Conservation (phyloP, 2,888 invertebrate species). For the Ennomos fuscantarius region DNA sequence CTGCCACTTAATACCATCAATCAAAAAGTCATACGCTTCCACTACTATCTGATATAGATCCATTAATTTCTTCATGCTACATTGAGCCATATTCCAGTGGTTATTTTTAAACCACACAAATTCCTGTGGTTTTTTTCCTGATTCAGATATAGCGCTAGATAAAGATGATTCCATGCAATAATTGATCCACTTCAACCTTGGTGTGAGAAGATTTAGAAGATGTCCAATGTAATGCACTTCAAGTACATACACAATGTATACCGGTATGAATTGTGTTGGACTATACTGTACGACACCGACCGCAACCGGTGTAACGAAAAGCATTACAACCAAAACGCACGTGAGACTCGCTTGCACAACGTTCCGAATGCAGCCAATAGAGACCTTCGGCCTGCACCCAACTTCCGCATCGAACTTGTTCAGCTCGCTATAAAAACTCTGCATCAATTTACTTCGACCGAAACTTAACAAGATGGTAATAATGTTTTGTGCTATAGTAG, state of each 20-base stretch:
- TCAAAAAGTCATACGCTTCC: conserved; percentile 58
- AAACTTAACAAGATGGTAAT: conserved; percentile 47
- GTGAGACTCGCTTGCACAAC: conserved; percentile 41
- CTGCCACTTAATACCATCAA: conserved; percentile 70
- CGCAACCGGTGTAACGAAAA: conserved; percentile 34
- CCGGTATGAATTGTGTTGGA: conserved; percentile 35
- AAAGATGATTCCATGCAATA: conserved; percentile 56
- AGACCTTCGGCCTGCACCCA: conserved; percentile 52
- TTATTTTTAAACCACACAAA: conserved; percentile 43
- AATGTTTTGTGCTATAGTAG: conserved; percentile 35
- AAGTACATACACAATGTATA: conserved; percentile 45
- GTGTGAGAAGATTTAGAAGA: conserved; percentile 55
- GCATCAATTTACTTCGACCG: conserved; percentile 48
- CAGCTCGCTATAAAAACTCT: conserved; percentile 52
- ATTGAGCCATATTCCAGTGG: conserved; percentile 40
- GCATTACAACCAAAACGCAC: conserved; percentile 33
- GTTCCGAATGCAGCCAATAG: conserved; percentile 49
- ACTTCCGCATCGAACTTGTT: conserved; percentile 57
- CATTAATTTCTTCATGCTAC: conserved; percentile 59
- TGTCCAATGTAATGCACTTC: conserved; percentile 63
- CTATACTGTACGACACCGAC: conserved; percentile 18
- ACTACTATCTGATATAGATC: conserved; percentile 61
- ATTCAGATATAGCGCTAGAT: conserved; percentile 39
- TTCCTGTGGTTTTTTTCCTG: conserved; percentile 35
- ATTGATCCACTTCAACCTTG: conserved; percentile 59